Evolutionary conservation across 2,113 vertebrate species (phyloP), one percentile per base, ranked within the genome.

Genomic region (Lepus timidus): DNA sequence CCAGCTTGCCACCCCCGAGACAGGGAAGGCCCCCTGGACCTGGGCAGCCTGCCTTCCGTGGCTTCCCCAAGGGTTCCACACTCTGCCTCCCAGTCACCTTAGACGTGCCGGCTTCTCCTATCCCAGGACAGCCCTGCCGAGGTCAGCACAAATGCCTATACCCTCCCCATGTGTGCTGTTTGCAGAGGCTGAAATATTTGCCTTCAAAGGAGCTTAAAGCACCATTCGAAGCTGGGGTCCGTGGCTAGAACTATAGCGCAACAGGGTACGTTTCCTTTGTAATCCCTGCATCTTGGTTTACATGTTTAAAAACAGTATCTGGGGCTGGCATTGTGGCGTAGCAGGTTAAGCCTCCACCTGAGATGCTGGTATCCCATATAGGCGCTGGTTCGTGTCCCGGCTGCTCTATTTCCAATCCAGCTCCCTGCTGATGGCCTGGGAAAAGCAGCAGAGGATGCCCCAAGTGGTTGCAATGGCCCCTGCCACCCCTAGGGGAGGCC

Each of bases 201-300:
- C 80, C 95, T 87, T 94, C 74, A 65, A 94, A 82, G 97, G 52
- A 67, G 9, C 19, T 1, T 31, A 51, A 68, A 92, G 71, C 83
- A 23, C 85, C 93, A 49, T 70, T 62, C 86, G 27, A 86, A 62
- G 51, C 74, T 64, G 64, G n/a, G 27, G 27, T 44, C 74, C 52
- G 25, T 3, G 33, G 12, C 83, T 55, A 61, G 62, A 49, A 90
- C 1, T 3, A 1, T 25, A 33, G 31, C n/a, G 70, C 52, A 17
- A 6, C 13, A 67, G 12, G 75, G 39, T 51, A 23, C 44, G n/a
- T 81, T 80, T 83, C 71, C 64, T 89, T 70, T 36, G 29, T 68
- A 79, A 83, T 31, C 52, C 82, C 4, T n/a, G 19, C 55, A 61
- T 67, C 49, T 92, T 36, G 87, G 65, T 83, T 76, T 73, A 55